Evolutionary conservation across 2,797 vertebrate genomes (phyloP).

Genomic region (Micrastur ruficollis): DNA sequence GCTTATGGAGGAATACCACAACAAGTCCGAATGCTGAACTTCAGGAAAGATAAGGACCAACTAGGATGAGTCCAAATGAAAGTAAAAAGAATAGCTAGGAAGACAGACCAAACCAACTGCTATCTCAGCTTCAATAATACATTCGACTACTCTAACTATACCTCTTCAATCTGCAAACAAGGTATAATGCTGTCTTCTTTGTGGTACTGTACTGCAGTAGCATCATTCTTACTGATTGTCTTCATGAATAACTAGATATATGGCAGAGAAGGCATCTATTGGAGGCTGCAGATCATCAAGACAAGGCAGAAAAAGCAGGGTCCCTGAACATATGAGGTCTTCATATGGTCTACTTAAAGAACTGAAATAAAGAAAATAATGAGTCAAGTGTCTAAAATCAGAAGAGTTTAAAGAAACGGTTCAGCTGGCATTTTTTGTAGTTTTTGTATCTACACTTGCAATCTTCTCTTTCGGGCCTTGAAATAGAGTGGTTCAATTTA

Average conservation of each 20-base stretch:
- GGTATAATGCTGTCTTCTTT: not conserved
- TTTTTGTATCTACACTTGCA: not conserved
- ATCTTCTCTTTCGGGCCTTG: not conserved
- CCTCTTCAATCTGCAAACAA: not conserved
- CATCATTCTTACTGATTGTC: not conserved
- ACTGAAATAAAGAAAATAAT: not conserved
- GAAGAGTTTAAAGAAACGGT: not conserved
- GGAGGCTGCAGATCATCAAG: not conserved
- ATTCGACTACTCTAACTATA: not conserved
- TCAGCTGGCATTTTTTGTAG: not conserved
- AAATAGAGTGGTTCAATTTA: constrained; percentile 60
- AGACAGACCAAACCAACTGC: not conserved
- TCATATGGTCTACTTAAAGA: not conserved
- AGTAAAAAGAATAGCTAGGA: not conserved
- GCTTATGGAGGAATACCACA: not conserved
- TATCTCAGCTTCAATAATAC: not conserved
- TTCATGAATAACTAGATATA: not conserved
- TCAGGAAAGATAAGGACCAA: not conserved
- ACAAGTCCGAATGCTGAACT: not conserved
- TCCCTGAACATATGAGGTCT: not conserved
- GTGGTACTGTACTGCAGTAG: not conserved
- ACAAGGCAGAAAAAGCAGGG: not conserved
- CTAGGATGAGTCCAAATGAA: not conserved
- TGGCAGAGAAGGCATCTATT: not conserved
- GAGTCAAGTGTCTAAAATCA: not conserved